Base-by-base conservation (phyloP, 2,888 invertebrate genomes). In the Rhagophthalmus giganteus region DNA sequence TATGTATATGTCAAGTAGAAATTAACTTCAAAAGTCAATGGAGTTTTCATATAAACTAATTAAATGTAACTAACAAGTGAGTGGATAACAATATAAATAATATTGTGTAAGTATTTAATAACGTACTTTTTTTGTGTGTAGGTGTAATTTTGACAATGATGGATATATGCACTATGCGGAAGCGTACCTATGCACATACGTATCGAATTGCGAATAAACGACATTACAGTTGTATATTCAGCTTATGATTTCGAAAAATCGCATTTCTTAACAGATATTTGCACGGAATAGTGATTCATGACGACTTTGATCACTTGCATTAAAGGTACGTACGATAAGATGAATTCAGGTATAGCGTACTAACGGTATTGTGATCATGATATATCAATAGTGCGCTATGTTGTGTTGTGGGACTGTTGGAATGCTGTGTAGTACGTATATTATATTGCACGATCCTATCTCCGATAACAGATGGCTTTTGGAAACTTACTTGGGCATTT, bases 401-500 rank as follows among this genome's bases (percentile, higher is more conserved):
- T 45, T 53, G 44, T 57, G 58, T 57, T 62, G 61, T 62, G 60
- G 59, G 60, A 62, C 51, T 47, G 28, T 40, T 41, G 57, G 61
- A 60, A 63, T 64, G 62, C 55, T 47, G 51, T 34, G 39, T 56
- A 59, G 57, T 58, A 54, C 55, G 61, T 66, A 66, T 65, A 60
- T 66, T 66, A 63, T 57, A 55, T 57, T 57, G 61, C 58, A 60
- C 59, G 67, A 67, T 67, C 62, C 58, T 67, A 67, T 67, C 67
- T 60, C 49, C 55, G 67, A 64, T 66, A 67, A 67, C 62, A 59
- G 63, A 67, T 66, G 65, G 67, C 63, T 64, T 64, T 64, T 62
- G 65, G 66, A 64, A 65, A 63, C 62, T 48, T 57, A 42, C 58
- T n/a, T n/a, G n/a, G 48, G 53, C 58, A 57, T 47, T 61, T 59